phyloP scores from a whole-genome alignment of 2,113 vertebrate genomes.

The Myodes glareolus region DNA sequence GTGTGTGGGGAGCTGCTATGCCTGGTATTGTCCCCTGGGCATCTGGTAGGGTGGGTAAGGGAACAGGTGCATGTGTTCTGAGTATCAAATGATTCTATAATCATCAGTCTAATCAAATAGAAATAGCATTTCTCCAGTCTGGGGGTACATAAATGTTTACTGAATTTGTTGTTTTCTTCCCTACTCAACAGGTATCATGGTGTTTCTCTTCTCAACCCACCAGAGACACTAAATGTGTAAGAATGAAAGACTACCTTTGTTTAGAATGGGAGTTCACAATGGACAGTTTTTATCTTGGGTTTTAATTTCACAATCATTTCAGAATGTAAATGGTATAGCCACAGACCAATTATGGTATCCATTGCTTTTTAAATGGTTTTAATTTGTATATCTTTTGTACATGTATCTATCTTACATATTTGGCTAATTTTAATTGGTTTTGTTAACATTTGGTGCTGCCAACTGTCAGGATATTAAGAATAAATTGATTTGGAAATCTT shows the following conservation, averaged over 20 bases:
- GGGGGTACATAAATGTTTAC: neutral
- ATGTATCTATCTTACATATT: constrained; percentile 83
- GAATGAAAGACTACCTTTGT: constrained; percentile 82
- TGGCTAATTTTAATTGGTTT: constrained; percentile 81
- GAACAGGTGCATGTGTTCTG: neutral
- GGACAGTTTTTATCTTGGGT: constrained; percentile 86
- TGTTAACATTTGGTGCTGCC: constrained; percentile 81
- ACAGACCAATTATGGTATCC: constrained; percentile 83
- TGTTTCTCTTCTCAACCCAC: constrained; percentile 92
- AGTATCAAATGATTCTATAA: neutral
- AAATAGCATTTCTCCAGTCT: neutral
- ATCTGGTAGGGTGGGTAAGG: too few relatives aligned
- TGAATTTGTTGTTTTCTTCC: neutral
- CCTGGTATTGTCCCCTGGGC: neutral
- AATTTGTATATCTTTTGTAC: constrained; percentile 89
- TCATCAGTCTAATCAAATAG: neutral
- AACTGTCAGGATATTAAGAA: constrained; percentile 72
- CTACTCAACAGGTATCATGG: constrained; percentile 89
- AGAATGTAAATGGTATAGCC: constrained; percentile 65
- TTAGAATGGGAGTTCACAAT: constrained; percentile 78
- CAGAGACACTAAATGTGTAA: constrained; percentile 86
- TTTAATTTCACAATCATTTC: constrained; percentile 78
- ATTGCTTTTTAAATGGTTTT: constrained; percentile 85
- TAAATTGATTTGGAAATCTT: constrained; percentile 77
- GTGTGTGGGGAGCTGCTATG: neutral